These are phyloP conservation scores for Pollicipes pollicipes DNA, from an alignment of 1,140 invertebrate species.

Conservation along the genomic window DNA sequence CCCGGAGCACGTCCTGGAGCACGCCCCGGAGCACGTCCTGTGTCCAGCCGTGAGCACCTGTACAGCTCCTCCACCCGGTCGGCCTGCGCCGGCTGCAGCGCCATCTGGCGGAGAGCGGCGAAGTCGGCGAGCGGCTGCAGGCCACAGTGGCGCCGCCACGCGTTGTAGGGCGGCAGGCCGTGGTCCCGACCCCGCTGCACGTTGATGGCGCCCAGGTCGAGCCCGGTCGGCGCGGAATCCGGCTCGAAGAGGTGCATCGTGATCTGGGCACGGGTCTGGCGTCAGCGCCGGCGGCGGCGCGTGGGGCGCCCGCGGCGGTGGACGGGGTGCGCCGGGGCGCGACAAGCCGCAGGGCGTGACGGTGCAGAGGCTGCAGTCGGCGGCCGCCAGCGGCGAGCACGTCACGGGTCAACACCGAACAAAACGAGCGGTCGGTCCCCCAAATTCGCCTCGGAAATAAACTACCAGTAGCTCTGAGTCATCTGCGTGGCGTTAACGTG, in stretches of 20 bases:
- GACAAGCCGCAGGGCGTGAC: no score
- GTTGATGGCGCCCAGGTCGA: conserved; percentile 63
- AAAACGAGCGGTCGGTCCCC: no score
- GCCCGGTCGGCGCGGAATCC: conserved; percentile 45
- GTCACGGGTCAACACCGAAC: no score
- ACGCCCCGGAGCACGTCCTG: no score
- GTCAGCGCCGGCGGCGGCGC: background rate
- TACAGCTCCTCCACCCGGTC: background rate
- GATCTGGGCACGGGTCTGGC: conserved; percentile 33
- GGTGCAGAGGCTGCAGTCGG: no score
- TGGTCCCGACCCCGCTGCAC: conserved; percentile 79
- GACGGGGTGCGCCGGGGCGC: no score
- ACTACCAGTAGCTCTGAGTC: no score
- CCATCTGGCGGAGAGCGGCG: conserved; percentile 54
- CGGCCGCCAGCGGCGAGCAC: no score
- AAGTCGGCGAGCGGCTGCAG: conserved; percentile 49
- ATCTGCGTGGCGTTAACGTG: no score
- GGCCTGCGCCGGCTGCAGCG: conserved; percentile 28
- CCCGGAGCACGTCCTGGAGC: no score
- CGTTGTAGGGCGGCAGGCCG: conserved; percentile 63
- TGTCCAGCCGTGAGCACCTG: no score
- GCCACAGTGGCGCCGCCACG: conserved; percentile 59
- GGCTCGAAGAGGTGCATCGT: conserved; percentile 53
- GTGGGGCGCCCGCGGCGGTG: background rate
- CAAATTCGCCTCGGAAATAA: no score